Evolutionary conservation across 1,140 invertebrate species (phyloP).

Genomic region (Brachionus plicatilis): DNA sequence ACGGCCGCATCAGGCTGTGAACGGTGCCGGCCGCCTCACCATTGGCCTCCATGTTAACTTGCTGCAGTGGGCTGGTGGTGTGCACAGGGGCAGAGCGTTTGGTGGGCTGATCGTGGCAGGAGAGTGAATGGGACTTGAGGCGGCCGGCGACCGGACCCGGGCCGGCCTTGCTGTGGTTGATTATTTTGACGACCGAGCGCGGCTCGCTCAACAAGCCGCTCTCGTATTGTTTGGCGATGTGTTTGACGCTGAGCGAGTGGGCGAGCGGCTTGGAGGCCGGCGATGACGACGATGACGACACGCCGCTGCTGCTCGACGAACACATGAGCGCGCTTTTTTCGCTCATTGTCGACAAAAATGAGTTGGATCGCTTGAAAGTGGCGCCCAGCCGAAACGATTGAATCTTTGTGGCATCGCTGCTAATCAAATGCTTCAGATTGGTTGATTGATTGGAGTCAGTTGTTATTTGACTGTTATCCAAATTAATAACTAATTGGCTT

Average conservation of each 20-base stretch:
- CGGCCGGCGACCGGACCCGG: neutral
- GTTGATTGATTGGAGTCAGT: neutral
- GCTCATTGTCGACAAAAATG: neutral
- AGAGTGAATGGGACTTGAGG: neutral
- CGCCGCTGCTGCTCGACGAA: neutral
- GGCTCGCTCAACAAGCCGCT: neutral
- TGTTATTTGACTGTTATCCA: constrained; percentile 9
- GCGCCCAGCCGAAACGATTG: neutral
- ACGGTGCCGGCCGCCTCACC: neutral
- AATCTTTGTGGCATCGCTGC: neutral
- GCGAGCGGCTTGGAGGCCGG: neutral
- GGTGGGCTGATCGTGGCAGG: neutral
- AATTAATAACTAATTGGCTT: constrained; percentile 24
- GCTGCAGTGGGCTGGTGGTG: neutral
- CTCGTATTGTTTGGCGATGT: constrained; percentile 12
- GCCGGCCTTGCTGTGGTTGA: neutral
- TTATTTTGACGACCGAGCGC: constrained; percentile 9
- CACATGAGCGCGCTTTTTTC: neutral
- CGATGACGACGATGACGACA: neutral
- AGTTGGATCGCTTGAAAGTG: neutral
- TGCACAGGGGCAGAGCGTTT: neutral
- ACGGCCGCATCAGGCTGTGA: neutral
- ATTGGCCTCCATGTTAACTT: neutral
- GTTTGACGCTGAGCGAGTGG: neutral
- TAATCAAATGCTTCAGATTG: neutral